Evolutionary conservation across 2,113 vertebrate genomes (phyloP).

Genomic region (Misgurnus anguillicaudatus): DNA sequence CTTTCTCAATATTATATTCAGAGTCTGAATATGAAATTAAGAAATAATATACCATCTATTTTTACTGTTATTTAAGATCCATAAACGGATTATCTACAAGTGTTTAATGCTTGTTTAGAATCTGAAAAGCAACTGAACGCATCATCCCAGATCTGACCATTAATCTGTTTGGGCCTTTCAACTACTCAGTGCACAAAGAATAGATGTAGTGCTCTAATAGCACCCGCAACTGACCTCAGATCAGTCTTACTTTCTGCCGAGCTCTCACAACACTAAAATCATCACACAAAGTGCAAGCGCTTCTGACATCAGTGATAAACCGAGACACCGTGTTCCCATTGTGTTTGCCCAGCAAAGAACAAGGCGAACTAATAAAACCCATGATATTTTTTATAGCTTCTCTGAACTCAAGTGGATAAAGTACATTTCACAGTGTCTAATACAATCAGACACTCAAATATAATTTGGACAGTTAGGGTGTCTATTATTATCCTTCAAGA

Average conservation of each 20-base stretch:
- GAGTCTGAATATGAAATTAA: too few relatives aligned
- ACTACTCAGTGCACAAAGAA: background rate
- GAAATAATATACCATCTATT: too few relatives aligned
- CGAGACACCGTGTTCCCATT: background rate
- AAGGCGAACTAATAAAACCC: constrained; percentile 33
- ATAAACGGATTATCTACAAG: background rate
- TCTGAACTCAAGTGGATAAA: background rate
- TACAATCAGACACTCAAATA: background rate
- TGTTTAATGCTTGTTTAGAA: too few relatives aligned
- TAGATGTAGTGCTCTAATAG: background rate
- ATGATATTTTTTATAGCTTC: background rate
- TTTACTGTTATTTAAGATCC: too few relatives aligned
- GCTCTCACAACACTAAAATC: constrained; percentile 15
- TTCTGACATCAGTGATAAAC: constrained; percentile 17
- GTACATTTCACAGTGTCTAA: constrained; percentile 2
- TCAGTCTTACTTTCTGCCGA: background rate
- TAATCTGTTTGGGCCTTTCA: background rate
- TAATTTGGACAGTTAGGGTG: background rate
- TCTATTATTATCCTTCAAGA: background rate
- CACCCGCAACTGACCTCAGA: background rate
- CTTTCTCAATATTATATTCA: too few relatives aligned
- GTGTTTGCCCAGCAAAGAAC: constrained; percentile 20
- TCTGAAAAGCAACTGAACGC: too few relatives aligned
- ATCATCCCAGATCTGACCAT: background rate
- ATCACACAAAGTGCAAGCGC: background rate